Evolutionary conservation across 2,888 invertebrate species (phyloP).

Genomic region (Mythimna lalbum): DNA sequence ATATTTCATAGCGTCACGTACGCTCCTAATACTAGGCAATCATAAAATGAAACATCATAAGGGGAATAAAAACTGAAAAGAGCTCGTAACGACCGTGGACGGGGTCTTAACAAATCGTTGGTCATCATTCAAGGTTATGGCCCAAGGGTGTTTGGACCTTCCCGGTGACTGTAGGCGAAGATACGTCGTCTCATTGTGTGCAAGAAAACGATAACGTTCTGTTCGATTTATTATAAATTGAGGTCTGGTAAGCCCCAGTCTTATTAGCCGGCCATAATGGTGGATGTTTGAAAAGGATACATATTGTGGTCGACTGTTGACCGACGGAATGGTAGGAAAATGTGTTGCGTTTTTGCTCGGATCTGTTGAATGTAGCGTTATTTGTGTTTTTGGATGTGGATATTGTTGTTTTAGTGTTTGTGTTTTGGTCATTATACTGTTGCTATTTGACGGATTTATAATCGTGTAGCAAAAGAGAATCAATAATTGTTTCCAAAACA

Average conservation of each 20-base stretch:
- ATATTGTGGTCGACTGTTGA: constrained; percentile 66
- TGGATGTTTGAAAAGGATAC: constrained; percentile 74
- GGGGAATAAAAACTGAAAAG: constrained; percentile 89
- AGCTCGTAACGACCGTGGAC: constrained; percentile 83
- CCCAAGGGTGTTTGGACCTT: constrained; percentile 77
- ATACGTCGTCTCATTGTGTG: constrained; percentile 87
- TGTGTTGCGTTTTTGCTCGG: constrained; percentile 41
- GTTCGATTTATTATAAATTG: constrained; percentile 87
- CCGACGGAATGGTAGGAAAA: constrained; percentile 28
- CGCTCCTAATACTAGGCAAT: constrained; percentile 83
- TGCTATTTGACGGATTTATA: background rate
- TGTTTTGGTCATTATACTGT: background rate
- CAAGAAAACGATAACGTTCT: constrained; percentile 78
- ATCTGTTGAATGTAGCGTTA: constrained; percentile 15
- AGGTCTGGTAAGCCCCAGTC: constrained; percentile 75
- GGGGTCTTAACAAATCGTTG: constrained; percentile 88
- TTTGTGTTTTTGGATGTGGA: constrained; percentile 6
- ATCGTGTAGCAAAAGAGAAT: background rate
- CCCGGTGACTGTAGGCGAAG: constrained; percentile 76
- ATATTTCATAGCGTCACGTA: constrained; percentile 80
- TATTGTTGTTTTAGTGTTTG: background rate
- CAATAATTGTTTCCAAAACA: too few relatives aligned
- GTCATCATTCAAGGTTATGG: constrained; percentile 88
- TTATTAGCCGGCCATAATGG: constrained; percentile 78
- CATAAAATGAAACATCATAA: constrained; percentile 89